Percentiles rank a stretch among this genome's conserved stretches.
These are phyloP conservation scores for Mastomys coucha DNA, from an alignment of 2,113 vertebrate species.

Conservation along the genomic window DNA sequence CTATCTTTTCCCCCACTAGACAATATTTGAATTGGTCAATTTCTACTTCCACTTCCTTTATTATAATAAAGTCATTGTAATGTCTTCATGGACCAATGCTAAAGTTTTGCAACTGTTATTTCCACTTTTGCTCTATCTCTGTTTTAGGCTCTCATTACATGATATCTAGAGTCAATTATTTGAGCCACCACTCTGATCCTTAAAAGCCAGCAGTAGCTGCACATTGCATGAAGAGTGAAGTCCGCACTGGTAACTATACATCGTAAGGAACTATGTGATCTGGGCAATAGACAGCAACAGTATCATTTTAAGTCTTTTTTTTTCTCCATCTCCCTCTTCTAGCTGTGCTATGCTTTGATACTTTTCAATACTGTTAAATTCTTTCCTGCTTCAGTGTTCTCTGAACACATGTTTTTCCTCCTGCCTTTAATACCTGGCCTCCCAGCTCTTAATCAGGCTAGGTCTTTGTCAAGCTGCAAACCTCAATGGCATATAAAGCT, in stretches of 20 bases:
- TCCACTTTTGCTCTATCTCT: background rate
- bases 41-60: constrained; percentile 31
- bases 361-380: constrained; percentile 71
- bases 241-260: constrained; percentile 52
- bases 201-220: constrained; percentile 3
- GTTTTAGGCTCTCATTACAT: constrained; percentile 41
- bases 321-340: background rate
- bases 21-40: constrained; percentile 15
- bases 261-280: constrained; percentile 51
- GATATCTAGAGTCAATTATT: constrained; percentile 42
- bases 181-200: constrained; percentile 37
- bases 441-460: constrained; percentile 32
- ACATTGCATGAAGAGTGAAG: constrained; percentile 65
- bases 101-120: constrained; percentile 44
- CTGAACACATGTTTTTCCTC: constrained; percentile 55
- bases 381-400: constrained; percentile 46
- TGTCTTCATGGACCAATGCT: background rate
- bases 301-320: constrained; percentile 39
- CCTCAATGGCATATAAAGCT: background rate
- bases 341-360: constrained; percentile 64
- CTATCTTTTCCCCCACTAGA: background rate
- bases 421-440: constrained; percentile 40
- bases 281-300: constrained; percentile 13
- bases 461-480: constrained; percentile 57
- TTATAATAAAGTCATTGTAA: background rate